A percentile compares a stretch with the other conserved stretches of the same genome.
Evolutionary conservation across 1,140 invertebrate species (phyloP).

Genomic region (Euwallacea fornicatus): DNA sequence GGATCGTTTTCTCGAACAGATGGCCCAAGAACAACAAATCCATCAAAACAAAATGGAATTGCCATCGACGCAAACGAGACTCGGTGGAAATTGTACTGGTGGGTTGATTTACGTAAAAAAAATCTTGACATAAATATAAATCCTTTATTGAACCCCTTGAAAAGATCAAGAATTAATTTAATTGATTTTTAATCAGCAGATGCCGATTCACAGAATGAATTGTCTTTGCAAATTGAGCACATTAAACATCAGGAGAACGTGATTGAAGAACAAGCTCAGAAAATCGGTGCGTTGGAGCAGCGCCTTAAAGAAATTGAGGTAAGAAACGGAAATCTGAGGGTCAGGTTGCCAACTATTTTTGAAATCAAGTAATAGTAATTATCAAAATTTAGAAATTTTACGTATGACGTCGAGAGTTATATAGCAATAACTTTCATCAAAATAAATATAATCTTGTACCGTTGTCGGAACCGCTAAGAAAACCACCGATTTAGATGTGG

Average conservation of each 20-base stretch:
- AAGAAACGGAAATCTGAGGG: neutral
- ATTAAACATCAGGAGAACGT: slow-evolving; percentile 38
- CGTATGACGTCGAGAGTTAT: neutral
- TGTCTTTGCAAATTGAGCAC: slow-evolving; percentile 47
- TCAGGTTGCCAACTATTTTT: neutral
- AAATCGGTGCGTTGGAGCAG: slow-evolving; percentile 23
- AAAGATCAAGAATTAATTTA: neutral
- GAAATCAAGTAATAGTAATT: neutral
- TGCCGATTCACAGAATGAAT: slow-evolving; percentile 46
- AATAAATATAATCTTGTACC: too few relatives aligned
- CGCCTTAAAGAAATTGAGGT: slow-evolving; percentile 37
- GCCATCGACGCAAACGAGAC: slow-evolving; percentile 48
- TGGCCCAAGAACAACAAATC: slow-evolving; percentile 47
- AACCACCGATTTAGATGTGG: neutral
- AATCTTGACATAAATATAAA: neutral
- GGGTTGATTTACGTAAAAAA: neutral
- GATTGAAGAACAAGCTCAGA: slow-evolving; percentile 28
- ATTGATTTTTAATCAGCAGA: slow-evolving; percentile 41
- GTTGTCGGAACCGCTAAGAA: too few relatives aligned
- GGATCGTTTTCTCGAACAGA: slow-evolving; percentile 47
- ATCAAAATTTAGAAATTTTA: neutral
- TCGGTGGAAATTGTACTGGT: slow-evolving; percentile 29
- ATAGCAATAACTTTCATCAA: neutral
- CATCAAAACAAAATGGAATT: slow-evolving; percentile 57
- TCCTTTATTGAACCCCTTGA: neutral